Base-by-base conservation (phyloP, 2,888 invertebrate species). In the Hirtodrosophila duncani region DNA sequence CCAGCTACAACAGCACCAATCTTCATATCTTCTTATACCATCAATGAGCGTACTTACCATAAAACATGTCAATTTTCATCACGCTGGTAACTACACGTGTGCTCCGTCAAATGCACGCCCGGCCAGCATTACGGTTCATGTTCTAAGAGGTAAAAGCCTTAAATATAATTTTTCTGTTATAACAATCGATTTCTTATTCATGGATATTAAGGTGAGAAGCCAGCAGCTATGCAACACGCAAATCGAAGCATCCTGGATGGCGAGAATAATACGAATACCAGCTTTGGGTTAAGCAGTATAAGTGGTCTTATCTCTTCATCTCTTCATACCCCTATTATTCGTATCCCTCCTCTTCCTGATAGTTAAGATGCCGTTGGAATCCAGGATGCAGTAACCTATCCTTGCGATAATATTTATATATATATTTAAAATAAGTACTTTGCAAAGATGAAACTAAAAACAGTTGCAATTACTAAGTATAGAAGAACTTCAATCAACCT, bases 61-160 rank as follows among this genome's bases (percentile, higher is more conserved):
- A 38, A 90, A 91, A 17, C 91, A 91, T 71, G 92, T 91, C 0
- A 87, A 77, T 82, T 88, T 86, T 0, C 88, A 90, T 34, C 92
- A 93, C 79, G 91, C 92, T n/a, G 93, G 94, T 11, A 94, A 94
- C 87, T 94, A 94, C 83, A 92, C 92, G 7, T 94, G 94, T 81
- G 92, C 92, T 26, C 94, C 94, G 5, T 92, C 93, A 5, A 94
- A 94, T 83, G 93, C 93, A 0, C 89, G 90, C 53, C 91, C 92
- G 3, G 91, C 93, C 14, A 92, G 92, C 50, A 93, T 94, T 56
- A 91, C 91, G 26, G 93, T 93, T 1, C 92, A 93, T 77, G 92
- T 93, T 17, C 87, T 92, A 34, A 89, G 90, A 83, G 91, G 91
- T 91, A 83, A 89, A 66, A 61, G n/a, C 1, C 21, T 3, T 9